Evolutionary conservation across 2,888 invertebrate genomes (phyloP).

Genomic region (Ptychoptera contaminata): DNA sequence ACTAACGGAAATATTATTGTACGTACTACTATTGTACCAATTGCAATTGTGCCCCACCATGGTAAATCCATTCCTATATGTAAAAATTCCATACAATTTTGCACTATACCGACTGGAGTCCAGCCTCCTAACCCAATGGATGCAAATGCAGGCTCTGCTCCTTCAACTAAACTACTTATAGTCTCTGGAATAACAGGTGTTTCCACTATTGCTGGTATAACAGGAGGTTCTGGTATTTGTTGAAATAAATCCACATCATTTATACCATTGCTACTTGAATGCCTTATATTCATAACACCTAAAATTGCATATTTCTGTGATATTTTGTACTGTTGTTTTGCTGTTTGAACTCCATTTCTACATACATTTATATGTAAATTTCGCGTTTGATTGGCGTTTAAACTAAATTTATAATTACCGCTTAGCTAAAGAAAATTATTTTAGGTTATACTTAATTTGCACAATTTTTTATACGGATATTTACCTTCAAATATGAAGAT

Average conservation of each 20-base stretch:
- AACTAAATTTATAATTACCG: too few relatives aligned
- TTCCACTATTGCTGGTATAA: not conserved
- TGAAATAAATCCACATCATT: conserved; percentile 2
- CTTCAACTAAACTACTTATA: conserved; percentile 12
- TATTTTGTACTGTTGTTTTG: too few relatives aligned
- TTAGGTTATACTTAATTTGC: too few relatives aligned
- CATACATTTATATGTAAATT: too few relatives aligned
- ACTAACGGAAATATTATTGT: conserved; percentile 70
- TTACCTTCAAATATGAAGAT: too few relatives aligned
- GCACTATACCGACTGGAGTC: conserved; percentile 68
- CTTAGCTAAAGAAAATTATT: too few relatives aligned
- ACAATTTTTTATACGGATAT: too few relatives aligned
- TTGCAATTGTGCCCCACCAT: conserved; percentile 82
- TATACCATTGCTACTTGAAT: too few relatives aligned
- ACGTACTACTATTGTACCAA: conserved; percentile 66
- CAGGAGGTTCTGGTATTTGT: not conserved
- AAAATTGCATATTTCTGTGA: too few relatives aligned
- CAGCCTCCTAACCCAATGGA: conserved; percentile 73
- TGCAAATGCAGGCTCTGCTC: conserved; percentile 61
- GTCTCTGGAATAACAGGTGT: conserved; percentile 17
- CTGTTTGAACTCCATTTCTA: too few relatives aligned
- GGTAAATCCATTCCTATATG: conserved; percentile 72
- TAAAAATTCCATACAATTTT: conserved; percentile 63
- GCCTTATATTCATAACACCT: too few relatives aligned
- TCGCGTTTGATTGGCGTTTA: too few relatives aligned